Evolutionary conservation across 2,797 vertebrate genomes (phyloP), one percentile per base, ranked within the genome.

Genomic region (Peromyscus melanophrys): DNA sequence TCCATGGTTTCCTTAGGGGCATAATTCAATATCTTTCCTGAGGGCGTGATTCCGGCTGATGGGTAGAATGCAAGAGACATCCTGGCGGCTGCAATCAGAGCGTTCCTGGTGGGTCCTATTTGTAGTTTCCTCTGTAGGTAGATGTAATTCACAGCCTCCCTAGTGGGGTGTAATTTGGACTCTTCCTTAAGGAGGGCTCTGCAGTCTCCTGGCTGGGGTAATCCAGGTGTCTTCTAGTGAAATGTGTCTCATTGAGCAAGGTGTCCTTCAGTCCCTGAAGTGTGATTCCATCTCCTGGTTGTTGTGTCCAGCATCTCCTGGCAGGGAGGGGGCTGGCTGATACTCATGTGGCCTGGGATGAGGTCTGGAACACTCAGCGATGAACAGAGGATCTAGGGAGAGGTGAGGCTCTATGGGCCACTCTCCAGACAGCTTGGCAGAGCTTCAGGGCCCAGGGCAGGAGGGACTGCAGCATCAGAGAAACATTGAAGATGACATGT

Each of bases 351-450:
- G 52, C 49, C 37, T 27, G 12, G 52, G 34, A 71, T 46, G 55
- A 55, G 46, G 55, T 25, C 14, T 4, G 21, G 83, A 37, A 14
- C 8, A 5, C 43, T 73, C 16, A 1, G 61, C 13, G 14, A 4
- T 14, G 84, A 87, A 65, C 40, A 55, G 65, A 65, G 65, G 65
- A 40, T 8, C 1, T 7, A 6, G n/a, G 81, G 21, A 0, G 0
- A 10, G 10, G 3, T 0, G 17, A 59, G 17, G 52, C 6, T 37
- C 2, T 43, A 11, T 6, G 2, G 4, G 17, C 10, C 43, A 14
- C 55, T 5, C n/a, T 11, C n/a, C 55, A 1, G 69, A 4, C 29
- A 43, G 55, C n/a, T 14, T 37, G 37, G 37, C 59, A 29, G 55
- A 43, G 34, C 2, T 6, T 69, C 2, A 4, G 81, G 40, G 49